phyloP scores from a whole-genome alignment of 2,888 invertebrate genomes.

The Abscondita cerata region DNA sequence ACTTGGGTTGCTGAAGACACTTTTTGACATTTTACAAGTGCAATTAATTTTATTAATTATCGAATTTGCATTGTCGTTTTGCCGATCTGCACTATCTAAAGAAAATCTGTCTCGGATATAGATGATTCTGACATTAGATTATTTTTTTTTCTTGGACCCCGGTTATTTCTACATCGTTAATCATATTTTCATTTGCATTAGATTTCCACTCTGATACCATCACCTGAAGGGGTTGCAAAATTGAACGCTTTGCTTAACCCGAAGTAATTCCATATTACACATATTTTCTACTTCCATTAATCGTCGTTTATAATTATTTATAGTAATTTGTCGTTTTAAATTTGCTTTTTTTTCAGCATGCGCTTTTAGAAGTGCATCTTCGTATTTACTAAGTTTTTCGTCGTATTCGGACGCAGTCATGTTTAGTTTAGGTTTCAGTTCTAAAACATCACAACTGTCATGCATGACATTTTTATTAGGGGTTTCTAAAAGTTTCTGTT shows the following conservation, averaged over 20 bases:
- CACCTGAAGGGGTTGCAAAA: conserved; percentile 54
- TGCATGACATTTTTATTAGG: conserved; percentile 22
- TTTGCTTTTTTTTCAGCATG: conserved; percentile 51
- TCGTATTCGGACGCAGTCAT: conserved; percentile 49
- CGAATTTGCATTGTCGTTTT: neutral
- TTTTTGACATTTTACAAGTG: neutral
- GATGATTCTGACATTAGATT: neutral
- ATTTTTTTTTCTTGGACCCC: conserved; percentile 11
- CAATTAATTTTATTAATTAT: neutral
- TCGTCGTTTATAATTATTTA: conserved; percentile 54
- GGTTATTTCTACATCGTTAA: conserved; percentile 25
- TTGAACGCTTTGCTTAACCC: conserved; percentile 54
- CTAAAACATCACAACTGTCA: conserved; percentile 5
- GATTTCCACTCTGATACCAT: conserved; percentile 55
- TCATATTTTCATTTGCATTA: conserved; percentile 8
- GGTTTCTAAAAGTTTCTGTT: conserved; percentile 38
- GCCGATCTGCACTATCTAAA: neutral
- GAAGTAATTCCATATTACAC: conserved; percentile 56
- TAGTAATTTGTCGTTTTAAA: conserved; percentile 51
- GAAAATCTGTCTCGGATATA: conserved; percentile 4
- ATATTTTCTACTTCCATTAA: conserved; percentile 57
- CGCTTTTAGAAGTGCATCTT: conserved; percentile 48
- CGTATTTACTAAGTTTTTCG: conserved; percentile 49
- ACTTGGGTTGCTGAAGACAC: too few species aligned
- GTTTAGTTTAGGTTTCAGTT: neutral